Evolutionary conservation across 1,140 invertebrate genomes (phyloP), one percentile per base, ranked within the genome.

Genomic region (Vollenhovia emeryi): DNA sequence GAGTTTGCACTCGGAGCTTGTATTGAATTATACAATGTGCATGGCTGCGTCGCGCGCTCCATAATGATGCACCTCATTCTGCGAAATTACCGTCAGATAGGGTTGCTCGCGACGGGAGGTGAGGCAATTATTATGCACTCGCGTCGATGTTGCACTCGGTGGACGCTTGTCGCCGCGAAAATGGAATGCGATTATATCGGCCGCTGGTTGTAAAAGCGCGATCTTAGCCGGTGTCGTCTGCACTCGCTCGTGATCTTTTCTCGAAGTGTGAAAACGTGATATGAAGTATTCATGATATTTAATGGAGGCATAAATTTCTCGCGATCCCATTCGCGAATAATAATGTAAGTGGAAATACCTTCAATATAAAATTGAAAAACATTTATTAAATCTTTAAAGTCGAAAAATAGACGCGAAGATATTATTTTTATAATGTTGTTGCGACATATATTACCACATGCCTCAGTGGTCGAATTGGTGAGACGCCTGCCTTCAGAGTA

Each of bases 41-140:
- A 78, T 57, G 59, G 59, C 59, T 33, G 43, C 78, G 50, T 43
- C 36, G 78, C 66, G 66, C 50, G 78, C 18, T 57, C 66, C 50
- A 82, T 82, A 82, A 71, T 82, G 78, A 73, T 82, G 78, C 78
- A 73, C 78, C 66, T 82, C 78, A 45, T 82, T 82, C 66, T 57
- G 50, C 66, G 36, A 82, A 82, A 82, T 82, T 82, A 82, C 78
- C 66, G 66, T 11, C 50, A 33, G 78, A 82, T 82, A 59, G 52
- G 66, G 78, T 59, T 69, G 48, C 30, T 71, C 64, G 48, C 60
- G 7, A 80, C 43, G 43, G 62, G 60, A 78, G 59, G 75, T 50
- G 64, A 71, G 21, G 21, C 27, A 66, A 82, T 82, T 82, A 82
- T 82, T 59, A 40, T 71, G 18, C 64, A 57, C 43, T 52, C 60